phyloP scores from a whole-genome alignment of 2,797 vertebrate genomes.

The Tarsius wallacei region DNA sequence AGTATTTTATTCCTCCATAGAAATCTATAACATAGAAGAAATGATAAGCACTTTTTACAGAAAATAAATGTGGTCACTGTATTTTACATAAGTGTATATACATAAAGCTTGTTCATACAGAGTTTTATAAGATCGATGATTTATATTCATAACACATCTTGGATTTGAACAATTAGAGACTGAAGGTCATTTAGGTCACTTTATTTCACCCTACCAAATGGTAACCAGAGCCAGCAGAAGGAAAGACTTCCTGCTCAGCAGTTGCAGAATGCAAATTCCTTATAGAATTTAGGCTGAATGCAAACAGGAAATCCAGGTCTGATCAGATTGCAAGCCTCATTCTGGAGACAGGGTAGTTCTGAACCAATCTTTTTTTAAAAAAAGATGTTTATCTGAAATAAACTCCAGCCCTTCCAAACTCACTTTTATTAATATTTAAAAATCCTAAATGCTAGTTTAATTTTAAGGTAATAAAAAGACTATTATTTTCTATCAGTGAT shows the following conservation, averaged over 20 bases:
- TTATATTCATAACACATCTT: background rate
- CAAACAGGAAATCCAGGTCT: slow-evolving; percentile 54
- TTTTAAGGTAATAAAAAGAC: slow-evolving; percentile 64
- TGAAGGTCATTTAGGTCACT: background rate
- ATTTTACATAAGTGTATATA: background rate
- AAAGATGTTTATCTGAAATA: slow-evolving; percentile 66
- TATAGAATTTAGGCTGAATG: background rate
- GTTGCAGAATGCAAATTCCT: background rate
- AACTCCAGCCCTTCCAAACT: slow-evolving; percentile 54
- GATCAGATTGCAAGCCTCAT: background rate
- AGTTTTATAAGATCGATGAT: background rate
- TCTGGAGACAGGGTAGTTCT: slow-evolving; percentile 21
- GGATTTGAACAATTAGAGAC: background rate
- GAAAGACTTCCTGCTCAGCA: background rate
- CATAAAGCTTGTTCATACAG: background rate
- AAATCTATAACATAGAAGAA: background rate
- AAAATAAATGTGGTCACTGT: background rate
- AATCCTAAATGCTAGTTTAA: slow-evolving; percentile 23
- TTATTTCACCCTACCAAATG: background rate
- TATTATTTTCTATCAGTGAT: slow-evolving; percentile 74
- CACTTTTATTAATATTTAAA: slow-evolving; percentile 71
- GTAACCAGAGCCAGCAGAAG: background rate
- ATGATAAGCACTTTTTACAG: background rate
- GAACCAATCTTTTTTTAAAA: background rate
- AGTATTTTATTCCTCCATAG: background rate